phyloP scores from a whole-genome alignment of 2,888 invertebrate genomes.

The Trichopoda pennipes region DNA sequence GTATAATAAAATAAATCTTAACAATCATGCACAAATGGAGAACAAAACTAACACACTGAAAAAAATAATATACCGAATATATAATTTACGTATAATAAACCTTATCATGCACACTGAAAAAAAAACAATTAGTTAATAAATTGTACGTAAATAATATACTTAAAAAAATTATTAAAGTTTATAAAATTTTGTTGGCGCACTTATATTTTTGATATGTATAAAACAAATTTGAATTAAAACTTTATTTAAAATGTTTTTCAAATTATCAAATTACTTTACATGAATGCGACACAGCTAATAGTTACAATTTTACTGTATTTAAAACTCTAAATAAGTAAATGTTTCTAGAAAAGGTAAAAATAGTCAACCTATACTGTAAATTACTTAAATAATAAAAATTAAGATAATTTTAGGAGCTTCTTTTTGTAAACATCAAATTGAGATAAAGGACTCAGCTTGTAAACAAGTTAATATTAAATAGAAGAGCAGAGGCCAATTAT shows the following conservation, averaged over 20 bases:
- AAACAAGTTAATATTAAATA: constrained; percentile 23
- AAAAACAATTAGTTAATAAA: neutral
- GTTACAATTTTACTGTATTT: no score
- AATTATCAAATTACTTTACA: no score
- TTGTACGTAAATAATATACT: constrained; percentile 15
- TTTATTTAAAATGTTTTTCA: no score
- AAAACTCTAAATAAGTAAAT: no score
- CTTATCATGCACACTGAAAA: constrained; percentile 53
- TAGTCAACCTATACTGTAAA: constrained; percentile 35
- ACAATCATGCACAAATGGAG: constrained; percentile 50
- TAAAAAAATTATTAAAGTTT: neutral
- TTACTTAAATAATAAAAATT: neutral
- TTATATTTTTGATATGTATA: no score
- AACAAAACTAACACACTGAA: constrained; percentile 41
- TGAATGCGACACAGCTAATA: no score
- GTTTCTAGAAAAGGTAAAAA: constrained; percentile 11
- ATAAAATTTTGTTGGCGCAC: no score
- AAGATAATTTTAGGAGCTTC: constrained; percentile 32
- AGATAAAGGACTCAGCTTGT: constrained; percentile 20
- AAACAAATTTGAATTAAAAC: no score
- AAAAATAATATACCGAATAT: constrained; percentile 15
- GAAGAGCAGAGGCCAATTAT: constrained; percentile 62
- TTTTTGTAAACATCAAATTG: constrained; percentile 33
- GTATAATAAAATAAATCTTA: constrained; percentile 6
- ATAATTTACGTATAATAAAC: constrained; percentile 31